phyloP scores from a whole-genome alignment of 2,113 vertebrate species.

The Crotophaga sulcirostris region DNA sequence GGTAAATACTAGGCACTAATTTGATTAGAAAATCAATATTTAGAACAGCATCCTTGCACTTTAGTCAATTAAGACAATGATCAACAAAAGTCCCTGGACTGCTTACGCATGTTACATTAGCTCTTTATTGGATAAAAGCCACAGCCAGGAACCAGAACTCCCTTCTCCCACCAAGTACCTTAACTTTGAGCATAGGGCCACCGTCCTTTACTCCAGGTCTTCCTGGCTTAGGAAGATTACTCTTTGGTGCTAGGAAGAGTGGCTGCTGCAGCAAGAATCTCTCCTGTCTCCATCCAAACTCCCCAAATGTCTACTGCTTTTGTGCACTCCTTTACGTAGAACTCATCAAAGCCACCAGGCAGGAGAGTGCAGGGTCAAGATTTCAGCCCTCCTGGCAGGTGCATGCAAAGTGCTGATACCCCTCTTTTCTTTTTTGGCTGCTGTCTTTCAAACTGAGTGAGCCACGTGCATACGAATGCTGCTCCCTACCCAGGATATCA shows the following conservation, averaged over 20 bases:
- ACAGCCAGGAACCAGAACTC: neutral
- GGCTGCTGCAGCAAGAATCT: neutral
- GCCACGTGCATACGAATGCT: accelerated
- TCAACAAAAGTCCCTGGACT: neutral
- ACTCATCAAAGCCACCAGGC: neutral
- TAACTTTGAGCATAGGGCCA: neutral
- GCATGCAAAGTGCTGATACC: neutral
- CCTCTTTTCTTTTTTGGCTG: accelerated
- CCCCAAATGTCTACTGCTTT: neutral
- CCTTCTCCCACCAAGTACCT: neutral
- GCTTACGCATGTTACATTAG: neutral
- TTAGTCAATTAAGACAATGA: conserved; percentile 36
- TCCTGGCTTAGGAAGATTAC: neutral
- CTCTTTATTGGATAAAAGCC: neutral
- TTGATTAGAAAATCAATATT: conserved; percentile 53
- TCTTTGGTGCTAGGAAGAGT: neutral
- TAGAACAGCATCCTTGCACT: conserved; percentile 22
- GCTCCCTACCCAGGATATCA: neutral
- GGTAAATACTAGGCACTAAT: conserved; percentile 11
- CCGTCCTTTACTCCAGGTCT: neutral
- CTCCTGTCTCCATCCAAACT: accelerated
- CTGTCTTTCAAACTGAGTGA: neutral
- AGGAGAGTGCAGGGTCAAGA: neutral
- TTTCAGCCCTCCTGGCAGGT: neutral
- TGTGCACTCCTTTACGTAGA: neutral